Conservation (phyloP, 2,797 vertebrate species). For the Avahi laniger region DNA sequence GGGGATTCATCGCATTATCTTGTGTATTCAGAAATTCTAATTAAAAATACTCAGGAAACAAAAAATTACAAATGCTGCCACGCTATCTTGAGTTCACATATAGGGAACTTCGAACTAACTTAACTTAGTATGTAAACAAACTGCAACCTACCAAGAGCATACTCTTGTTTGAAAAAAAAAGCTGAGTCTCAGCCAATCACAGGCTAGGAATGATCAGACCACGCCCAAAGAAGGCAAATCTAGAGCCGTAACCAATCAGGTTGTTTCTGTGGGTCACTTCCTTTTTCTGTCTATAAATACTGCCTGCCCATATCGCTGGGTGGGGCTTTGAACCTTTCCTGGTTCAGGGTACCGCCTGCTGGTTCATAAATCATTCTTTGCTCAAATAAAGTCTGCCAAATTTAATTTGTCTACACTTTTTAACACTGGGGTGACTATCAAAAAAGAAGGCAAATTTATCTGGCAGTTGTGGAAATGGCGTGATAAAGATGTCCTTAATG, state of each 20-base stretch:
- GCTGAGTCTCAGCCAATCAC: not conserved
- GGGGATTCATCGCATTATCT: not conserved
- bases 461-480: not conserved
- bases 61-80: not conserved
- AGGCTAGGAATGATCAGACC: not conserved
- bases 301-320: not conserved
- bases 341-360: not conserved
- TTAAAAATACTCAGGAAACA: not conserved
- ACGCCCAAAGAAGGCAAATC: not conserved
- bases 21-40: not conserved
- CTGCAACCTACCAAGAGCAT: not conserved
- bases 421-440: not conserved
- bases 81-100: too few relatives aligned
- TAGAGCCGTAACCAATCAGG: not conserved
- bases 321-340: not conserved
- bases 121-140: not conserved
- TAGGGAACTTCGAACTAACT: not conserved
- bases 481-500: not conserved
- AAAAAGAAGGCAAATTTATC: not conserved
- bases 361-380: not conserved
- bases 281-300: not conserved
- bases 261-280: not conserved
- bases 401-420: not conserved
- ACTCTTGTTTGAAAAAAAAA: not conserved
- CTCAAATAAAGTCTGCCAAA: not conserved